phyloP scores from a whole-genome alignment of 2,888 invertebrate genomes.

The Rapana venosa region DNA sequence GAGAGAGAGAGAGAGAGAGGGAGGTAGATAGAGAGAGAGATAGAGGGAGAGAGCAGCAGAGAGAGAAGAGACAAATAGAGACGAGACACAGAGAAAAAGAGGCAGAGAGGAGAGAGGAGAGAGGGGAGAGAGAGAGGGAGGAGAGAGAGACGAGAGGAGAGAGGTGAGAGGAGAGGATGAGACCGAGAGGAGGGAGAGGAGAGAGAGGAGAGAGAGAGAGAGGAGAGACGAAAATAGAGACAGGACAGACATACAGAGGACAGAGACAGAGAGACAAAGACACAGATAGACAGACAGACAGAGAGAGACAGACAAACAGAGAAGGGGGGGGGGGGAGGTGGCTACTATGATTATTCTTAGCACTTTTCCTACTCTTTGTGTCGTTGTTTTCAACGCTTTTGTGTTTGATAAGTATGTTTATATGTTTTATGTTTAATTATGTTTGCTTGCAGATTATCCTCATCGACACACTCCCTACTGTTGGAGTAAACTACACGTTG shows the following conservation, averaged over 20 bases:
- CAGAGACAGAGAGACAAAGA: neutral
- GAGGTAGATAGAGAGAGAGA: neutral
- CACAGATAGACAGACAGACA: neutral
- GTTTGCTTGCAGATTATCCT: too few species aligned
- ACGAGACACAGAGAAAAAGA: neutral
- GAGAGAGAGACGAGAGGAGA: neutral
- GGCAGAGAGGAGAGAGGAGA: neutral
- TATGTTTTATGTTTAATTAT: too few species aligned
- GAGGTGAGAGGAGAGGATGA: neutral
- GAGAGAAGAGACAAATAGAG: neutral
- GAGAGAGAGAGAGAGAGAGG: neutral
- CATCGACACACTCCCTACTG: neutral
- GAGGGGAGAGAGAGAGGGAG: neutral
- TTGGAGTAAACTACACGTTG: neutral
- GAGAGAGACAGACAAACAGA: neutral
- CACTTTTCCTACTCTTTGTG: neutral
- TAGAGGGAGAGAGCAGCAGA: too few species aligned
- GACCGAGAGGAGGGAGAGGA: neutral
- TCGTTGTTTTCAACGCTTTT: neutral
- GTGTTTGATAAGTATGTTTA: neutral
- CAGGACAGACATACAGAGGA: neutral
- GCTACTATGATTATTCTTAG: neutral
- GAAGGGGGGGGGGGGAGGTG: neutral
- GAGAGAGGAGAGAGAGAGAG: neutral
- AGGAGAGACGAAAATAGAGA: neutral